Evolutionary conservation across 2,888 invertebrate genomes (phyloP).

Genomic region (Ophioninae sp.): DNA sequence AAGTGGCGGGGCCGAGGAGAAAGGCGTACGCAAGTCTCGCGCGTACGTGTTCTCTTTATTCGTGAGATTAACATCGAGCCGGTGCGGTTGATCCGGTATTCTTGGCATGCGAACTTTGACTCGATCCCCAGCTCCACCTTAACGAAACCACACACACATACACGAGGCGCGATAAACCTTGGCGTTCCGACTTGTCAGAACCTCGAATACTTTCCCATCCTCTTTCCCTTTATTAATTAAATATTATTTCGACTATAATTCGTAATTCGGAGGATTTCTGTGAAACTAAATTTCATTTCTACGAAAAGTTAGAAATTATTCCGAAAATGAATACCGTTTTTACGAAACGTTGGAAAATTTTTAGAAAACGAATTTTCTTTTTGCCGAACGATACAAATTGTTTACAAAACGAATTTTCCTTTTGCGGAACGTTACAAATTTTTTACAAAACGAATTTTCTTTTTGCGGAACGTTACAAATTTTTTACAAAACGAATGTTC

Average conservation of each 20-base stretch:
- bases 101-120: conserved; percentile 51
- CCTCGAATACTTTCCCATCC: conserved; percentile 21
- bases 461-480: too few species aligned
- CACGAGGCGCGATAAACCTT: conserved; percentile 27
- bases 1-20: neutral
- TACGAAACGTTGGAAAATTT: too few species aligned
- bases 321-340: too few species aligned
- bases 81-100: conserved; percentile 35
- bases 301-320: too few species aligned
- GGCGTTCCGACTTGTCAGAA: conserved; percentile 12
- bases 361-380: too few species aligned
- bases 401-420: too few species aligned
- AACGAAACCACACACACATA: conserved; percentile 22
- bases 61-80: conserved; percentile 45
- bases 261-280: too few species aligned
- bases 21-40: neutral
- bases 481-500: too few species aligned
- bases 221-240: conserved; percentile 2
- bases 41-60: conserved; percentile 25
- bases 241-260: neutral
- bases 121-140: conserved; percentile 45
- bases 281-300: too few species aligned
- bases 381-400: too few species aligned
- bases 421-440: too few species aligned
- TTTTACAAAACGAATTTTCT: too few species aligned